These are phyloP conservation scores for Pao palembangensis DNA, from an alignment of 2,113 vertebrate species.

Conservation along the genomic window DNA sequence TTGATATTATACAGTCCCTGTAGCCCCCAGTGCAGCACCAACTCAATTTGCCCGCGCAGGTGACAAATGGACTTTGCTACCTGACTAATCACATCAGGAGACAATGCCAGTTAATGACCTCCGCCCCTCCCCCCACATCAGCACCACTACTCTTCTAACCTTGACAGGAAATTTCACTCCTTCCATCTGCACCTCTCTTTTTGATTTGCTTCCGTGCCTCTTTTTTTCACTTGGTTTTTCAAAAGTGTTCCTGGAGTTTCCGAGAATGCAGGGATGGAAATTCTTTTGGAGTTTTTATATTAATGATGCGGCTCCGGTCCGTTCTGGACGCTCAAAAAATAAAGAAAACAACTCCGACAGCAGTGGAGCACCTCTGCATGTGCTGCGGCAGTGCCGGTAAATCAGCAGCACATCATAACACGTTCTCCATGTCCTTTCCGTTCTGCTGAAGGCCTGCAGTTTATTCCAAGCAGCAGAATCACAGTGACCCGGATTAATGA, in stretches of 20 bases:
- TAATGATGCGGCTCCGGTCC: conserved; percentile 39
- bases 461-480: conserved; percentile 73
- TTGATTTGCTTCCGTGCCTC: not conserved
- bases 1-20: conserved; percentile 99
- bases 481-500: conserved; percentile 81
- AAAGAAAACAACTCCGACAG: conserved; percentile 12
- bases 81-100: conserved; percentile 99
- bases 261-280: conserved; percentile 11
- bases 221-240: not conserved
- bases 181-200: not conserved
- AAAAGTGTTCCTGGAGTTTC: conserved; percentile 14
- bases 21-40: conserved; percentile 74
- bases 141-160: conserved; percentile 75
- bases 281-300: conserved; percentile 38
- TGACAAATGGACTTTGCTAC: conserved; percentile 99
- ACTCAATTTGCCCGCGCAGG: conserved; percentile 83
- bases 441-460: conserved; percentile 74
- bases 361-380: conserved; percentile 28
- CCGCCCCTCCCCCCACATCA: conserved; percentile 70
- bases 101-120: conserved; percentile 98
- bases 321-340: conserved; percentile 25
- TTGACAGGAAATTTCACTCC: conserved; percentile 67
- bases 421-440: conserved; percentile 26
- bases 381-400: conserved; percentile 43
- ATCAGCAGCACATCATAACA: conserved; percentile 53